Evolutionary conservation across 2,113 vertebrate species (phyloP), one percentile per base, ranked within the genome.

Genomic region (Serilophus lunatus): DNA sequence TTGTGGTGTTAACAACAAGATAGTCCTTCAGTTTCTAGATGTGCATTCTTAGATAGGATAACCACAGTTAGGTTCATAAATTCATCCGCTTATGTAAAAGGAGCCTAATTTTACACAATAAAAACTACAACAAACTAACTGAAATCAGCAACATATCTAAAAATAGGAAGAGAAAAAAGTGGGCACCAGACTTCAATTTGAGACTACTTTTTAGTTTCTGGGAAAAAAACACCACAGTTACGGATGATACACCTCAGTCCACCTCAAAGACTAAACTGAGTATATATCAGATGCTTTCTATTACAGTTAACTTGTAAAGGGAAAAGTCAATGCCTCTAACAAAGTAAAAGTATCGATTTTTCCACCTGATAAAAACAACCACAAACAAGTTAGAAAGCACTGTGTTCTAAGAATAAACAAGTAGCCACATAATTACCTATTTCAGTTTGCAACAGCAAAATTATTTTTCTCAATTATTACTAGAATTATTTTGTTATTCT

Each of bases 331-430:
- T 78, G 29, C 20, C 36, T 72, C 54, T 84, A 92, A 89, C 51
- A 92, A 94, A 90, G 83, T 77, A 84, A 81, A 86, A 83, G 47
- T 13, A 87, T 68, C 90, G 72, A 85, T 74, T 96, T 82, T 71
- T 91, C 42, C 40, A 91, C 69, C 65, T 79, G 65, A 76, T 50
- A 88, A 80, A 88, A 92, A 36, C 29, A 74, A 59, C 17, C 36
- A 87, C 7, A 61, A 87, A 57, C 33, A 85, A 77, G 31, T 71
- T 63, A 84, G 49, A 72, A 74, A 83, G 36, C 23, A 64, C 33
- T 16, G 12, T 53, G 54, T 76, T 93, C 50, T 63, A 76, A 29
- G 42, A 76, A 82, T 31, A 89, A 87, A 77, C 4, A 72, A 47
- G 35, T 18, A 92, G n/a, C 77, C 85, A 44, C 31, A 63, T 70